Conservation (phyloP, 2,797 vertebrate genomes). For the Mormyrops boulengeri region DNA sequence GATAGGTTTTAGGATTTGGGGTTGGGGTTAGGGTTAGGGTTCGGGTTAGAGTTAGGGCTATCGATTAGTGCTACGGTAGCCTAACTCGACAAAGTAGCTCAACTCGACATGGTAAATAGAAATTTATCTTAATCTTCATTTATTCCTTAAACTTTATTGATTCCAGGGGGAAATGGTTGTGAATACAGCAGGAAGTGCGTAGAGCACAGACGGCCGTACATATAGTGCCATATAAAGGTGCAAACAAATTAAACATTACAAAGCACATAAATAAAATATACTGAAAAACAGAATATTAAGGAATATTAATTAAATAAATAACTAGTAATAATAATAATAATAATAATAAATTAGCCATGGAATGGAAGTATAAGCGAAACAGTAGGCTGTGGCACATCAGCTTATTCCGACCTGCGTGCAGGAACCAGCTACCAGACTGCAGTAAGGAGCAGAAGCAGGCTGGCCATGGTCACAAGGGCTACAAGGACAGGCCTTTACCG, state of each 20-base stretch:
- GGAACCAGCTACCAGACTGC: slow-evolving; percentile 54
- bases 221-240: neutral
- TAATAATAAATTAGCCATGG: neutral
- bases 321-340: neutral
- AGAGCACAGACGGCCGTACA: neutral
- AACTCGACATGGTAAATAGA: neutral
- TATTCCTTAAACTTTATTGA: neutral
- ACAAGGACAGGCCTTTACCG: slow-evolving; percentile 41
- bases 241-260: neutral
- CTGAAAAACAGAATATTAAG: neutral
- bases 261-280: neutral
- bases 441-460: slow-evolving; percentile 22
- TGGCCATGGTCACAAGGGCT: slow-evolving; percentile 24
- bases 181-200: neutral
- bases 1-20: too few relatives aligned
- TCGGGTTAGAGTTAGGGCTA: too few relatives aligned
- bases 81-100: too few relatives aligned
- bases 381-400: neutral
- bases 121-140: neutral
- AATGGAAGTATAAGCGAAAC: neutral
- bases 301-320: neutral
- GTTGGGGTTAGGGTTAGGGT: too few relatives aligned
- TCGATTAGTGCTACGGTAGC: too few relatives aligned
- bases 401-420: slow-evolving; percentile 1
- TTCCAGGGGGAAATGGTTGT: neutral